Conservation (phyloP, 2,113 vertebrate genomes). For the Propithecus coquereli region DNA sequence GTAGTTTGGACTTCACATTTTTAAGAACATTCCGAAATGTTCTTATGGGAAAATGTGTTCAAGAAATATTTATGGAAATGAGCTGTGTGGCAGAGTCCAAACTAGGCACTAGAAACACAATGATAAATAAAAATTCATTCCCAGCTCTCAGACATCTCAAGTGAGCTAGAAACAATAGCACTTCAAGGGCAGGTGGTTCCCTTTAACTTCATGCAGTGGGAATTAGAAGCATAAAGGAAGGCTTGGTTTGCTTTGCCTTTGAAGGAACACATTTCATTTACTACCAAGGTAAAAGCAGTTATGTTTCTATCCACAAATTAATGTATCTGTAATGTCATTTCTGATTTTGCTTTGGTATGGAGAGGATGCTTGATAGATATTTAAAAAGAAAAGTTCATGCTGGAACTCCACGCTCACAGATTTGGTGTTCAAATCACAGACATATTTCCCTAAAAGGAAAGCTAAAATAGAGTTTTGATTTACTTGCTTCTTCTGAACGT, state of each 20-base stretch:
- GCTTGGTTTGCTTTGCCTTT: conserved; percentile 19
- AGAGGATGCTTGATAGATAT: not conserved
- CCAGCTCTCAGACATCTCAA: not conserved
- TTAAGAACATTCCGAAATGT: not conserved
- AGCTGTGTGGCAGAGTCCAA: not conserved
- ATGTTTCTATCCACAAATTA: not conserved
- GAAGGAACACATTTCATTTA: conserved; percentile 22
- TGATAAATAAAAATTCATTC: not conserved
- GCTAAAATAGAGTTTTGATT: not conserved
- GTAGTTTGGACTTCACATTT: not conserved
- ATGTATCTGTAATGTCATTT: not conserved
- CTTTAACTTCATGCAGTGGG: not conserved
- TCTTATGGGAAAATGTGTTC: not conserved
- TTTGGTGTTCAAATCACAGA: conserved; percentile 28
- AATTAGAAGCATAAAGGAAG: not conserved
- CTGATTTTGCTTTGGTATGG: not conserved
- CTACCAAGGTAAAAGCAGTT: not conserved
- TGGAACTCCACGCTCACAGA: not conserved
- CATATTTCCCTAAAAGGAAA: not conserved
- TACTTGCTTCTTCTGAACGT: conserved; percentile 9
- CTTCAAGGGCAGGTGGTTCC: not conserved
- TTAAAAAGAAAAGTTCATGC: not conserved
- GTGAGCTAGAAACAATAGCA: not conserved
- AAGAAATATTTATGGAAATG: conserved; percentile 23
- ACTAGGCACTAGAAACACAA: not conserved